A percentile compares a stretch with the other conserved stretches of the same genome.
phyloP scores from a whole-genome alignment of 2,888 invertebrate genomes.

The Latrodectus elegans region DNA sequence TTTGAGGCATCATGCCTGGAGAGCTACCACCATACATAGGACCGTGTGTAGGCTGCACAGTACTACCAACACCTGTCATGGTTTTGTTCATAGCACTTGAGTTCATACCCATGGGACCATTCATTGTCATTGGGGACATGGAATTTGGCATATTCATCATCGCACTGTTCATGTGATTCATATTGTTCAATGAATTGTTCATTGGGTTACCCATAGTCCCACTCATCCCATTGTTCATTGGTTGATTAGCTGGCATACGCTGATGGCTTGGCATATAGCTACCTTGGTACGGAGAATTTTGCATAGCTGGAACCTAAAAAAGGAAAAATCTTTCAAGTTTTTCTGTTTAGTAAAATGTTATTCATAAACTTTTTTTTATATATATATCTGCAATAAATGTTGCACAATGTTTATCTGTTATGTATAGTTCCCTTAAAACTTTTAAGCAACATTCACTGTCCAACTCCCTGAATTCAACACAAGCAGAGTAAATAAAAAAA shows the following conservation, averaged over 20 bases:
- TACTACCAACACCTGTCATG: slow-evolving; percentile 50
- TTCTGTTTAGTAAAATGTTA: background rate
- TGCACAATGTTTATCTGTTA: too few species aligned
- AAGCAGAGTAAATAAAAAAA: too few species aligned
- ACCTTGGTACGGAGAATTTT: slow-evolving; percentile 79
- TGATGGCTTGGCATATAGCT: slow-evolving; percentile 74
- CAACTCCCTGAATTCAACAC: too few species aligned
- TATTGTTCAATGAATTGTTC: slow-evolving; percentile 49
- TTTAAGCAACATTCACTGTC: too few species aligned
- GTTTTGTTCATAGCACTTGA: slow-evolving; percentile 66
- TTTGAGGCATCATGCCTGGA: slow-evolving; percentile 54
- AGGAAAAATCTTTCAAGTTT: background rate
- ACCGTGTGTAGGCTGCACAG: slow-evolving; percentile 56
- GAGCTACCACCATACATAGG: slow-evolving; percentile 64
- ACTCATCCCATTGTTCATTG: slow-evolving; percentile 65
- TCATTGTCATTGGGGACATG: slow-evolving; percentile 70
- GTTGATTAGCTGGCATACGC: slow-evolving; percentile 72
- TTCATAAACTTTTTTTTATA: too few species aligned
- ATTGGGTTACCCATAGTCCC: slow-evolving; percentile 63
- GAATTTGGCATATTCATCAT: slow-evolving; percentile 69
- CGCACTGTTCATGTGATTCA: slow-evolving; percentile 68
- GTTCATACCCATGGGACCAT: slow-evolving; percentile 70
- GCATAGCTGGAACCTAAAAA: slow-evolving; percentile 81
- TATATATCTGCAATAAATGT: too few species aligned
- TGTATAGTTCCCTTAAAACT: too few species aligned